Conservation (phyloP, 2,797 vertebrate genomes). For the Acipenser oxyrinchus region DNA sequence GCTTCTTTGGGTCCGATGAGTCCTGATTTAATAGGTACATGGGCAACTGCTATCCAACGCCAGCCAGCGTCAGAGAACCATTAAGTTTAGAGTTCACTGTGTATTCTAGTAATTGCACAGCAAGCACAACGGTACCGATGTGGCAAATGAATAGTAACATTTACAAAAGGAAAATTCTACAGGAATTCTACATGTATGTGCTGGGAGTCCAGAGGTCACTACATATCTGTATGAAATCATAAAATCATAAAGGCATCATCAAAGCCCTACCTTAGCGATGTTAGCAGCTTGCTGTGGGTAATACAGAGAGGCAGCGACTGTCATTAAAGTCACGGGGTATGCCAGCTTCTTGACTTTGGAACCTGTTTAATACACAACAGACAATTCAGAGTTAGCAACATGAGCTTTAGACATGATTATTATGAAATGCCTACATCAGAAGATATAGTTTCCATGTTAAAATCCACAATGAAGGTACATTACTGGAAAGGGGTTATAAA, state of each 20-base stretch:
- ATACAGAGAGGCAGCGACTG: conserved; percentile 78
- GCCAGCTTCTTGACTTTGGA: conserved; percentile 75
- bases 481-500: no score
- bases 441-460: background rate
- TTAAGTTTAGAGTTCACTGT: no score
- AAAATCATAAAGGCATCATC: conserved; percentile 13
- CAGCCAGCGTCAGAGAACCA: no score
- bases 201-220: no score
- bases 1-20: no score
- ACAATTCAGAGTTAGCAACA: conserved; percentile 49
- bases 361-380: conserved; percentile 55
- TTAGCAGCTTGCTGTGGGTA: conserved; percentile 79
- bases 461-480: no score
- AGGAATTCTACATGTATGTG: no score
- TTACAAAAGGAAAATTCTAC: no score
- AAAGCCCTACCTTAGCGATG: conserved; percentile 63
- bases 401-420: background rate
- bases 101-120: background rate
- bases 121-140: background rate
- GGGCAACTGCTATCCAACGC: no score
- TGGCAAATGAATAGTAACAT: no score
- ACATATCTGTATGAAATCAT: background rate
- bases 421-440: background rate
- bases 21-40: no score
- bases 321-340: conserved; percentile 75